Evolutionary conservation across 2,888 invertebrate species (phyloP).

Genomic region (Autographa gamma): DNA sequence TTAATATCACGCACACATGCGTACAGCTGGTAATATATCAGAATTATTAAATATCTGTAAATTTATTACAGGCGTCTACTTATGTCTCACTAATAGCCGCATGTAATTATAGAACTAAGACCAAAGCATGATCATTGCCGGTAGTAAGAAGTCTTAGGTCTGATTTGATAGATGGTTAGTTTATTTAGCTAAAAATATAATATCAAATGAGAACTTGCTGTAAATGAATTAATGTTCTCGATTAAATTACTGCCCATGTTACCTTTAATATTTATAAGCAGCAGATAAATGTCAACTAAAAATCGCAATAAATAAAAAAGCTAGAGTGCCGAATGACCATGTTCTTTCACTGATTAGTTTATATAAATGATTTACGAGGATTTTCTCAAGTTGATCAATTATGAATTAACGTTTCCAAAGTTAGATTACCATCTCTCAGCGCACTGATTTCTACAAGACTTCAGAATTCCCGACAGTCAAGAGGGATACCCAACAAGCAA

Average conservation of each 20-base stretch:
- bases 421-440: slow-evolving; percentile 57
- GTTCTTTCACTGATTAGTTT: slow-evolving; percentile 29
- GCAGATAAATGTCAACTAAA: slow-evolving; percentile 18
- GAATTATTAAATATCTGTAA: slow-evolving; percentile 65
- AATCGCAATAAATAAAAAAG: slow-evolving; percentile 31
- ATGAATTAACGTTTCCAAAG: slow-evolving; percentile 48
- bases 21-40: slow-evolving; percentile 58
- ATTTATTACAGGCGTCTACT: slow-evolving; percentile 63
- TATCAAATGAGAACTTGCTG: slow-evolving; percentile 12
- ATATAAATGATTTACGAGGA: slow-evolving; percentile 12
- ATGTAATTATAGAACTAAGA: slow-evolving; percentile 58
- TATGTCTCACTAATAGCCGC: slow-evolving; percentile 59
- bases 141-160: slow-evolving; percentile 31
- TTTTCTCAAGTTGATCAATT: slow-evolving; percentile 23
- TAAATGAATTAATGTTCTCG: slow-evolving; percentile 21
- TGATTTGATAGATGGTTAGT: slow-evolving; percentile 38
- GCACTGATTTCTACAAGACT: slow-evolving; percentile 75
- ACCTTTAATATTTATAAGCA: slow-evolving; percentile 5
- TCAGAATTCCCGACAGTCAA: slow-evolving; percentile 75
- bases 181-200: slow-evolving; percentile 31
- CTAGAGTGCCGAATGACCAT: background rate
- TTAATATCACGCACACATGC: slow-evolving; percentile 60
- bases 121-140: slow-evolving; percentile 39
- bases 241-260: slow-evolving; percentile 15
- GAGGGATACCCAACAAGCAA: slow-evolving; percentile 86